Percentiles rank a stretch among this genome's conserved stretches.
These are phyloP conservation scores for Chelonia mydas DNA, from an alignment of 2,797 vertebrate species.

Conservation along the genomic window DNA sequence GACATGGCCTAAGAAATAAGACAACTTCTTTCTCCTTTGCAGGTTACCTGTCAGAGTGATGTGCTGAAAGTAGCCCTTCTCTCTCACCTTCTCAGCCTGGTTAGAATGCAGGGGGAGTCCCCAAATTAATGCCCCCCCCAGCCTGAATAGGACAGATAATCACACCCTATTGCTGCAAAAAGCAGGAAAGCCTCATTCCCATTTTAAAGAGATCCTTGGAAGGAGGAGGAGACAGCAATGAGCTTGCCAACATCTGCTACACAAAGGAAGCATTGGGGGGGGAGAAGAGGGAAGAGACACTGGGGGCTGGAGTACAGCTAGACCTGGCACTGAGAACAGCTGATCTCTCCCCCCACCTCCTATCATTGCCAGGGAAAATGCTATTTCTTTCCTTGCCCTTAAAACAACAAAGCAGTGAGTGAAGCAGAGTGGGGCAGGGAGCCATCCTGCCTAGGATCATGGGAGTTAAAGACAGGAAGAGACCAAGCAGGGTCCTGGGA, in stretches of 20 bases:
- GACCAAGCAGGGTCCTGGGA: not conserved
- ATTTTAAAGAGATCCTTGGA: not conserved
- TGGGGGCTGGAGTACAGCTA: not conserved
- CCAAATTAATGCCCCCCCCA: not conserved
- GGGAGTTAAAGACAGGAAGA: not conserved
- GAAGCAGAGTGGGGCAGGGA: not conserved
- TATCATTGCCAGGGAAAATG: not conserved
- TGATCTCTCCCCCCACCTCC: conserved; percentile 6
- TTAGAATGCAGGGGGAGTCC: not conserved
- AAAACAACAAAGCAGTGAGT: not conserved
- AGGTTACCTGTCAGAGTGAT: not conserved
- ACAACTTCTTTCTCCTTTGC: not conserved
- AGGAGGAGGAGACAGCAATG: not conserved
- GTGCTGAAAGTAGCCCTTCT: not conserved
- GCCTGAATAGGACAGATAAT: not conserved
- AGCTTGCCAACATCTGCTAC: not conserved
- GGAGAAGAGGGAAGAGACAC: too few species aligned
- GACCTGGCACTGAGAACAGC: conserved; percentile 25
- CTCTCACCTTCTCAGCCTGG: not conserved
- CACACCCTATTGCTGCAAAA: not conserved
- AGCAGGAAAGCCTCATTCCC: not conserved
- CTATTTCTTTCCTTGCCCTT: conserved; percentile 54
- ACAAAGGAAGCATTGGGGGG: not conserved
- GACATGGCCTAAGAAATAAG: not conserved
- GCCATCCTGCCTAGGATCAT: accelerated